These are phyloP conservation scores for Campodea augens DNA, from an alignment of 1,140 invertebrate genomes.

Conservation along the genomic window DNA sequence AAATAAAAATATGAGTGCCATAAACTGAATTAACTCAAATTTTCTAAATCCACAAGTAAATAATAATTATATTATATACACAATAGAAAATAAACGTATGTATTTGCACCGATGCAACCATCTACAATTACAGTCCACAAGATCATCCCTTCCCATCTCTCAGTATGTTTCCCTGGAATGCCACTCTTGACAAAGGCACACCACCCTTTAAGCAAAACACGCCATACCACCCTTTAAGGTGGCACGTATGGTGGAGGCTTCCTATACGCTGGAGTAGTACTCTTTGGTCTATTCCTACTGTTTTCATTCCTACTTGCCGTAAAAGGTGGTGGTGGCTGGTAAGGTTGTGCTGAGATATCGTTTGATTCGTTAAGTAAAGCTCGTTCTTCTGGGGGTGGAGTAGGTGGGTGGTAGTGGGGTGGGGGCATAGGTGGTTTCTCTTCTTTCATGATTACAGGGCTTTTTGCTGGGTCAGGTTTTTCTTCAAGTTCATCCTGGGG, in stretches of 20 bases:
- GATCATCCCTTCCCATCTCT: too few species aligned
- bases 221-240: too few species aligned
- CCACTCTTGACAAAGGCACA: too few species aligned
- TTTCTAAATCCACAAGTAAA: too few species aligned
- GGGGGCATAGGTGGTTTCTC: slow-evolving; percentile 74
- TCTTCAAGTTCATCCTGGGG: slow-evolving; percentile 74
- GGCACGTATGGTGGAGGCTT: slow-evolving; percentile 82
- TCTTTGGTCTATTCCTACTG: slow-evolving; percentile 38
- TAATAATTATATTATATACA: too few species aligned
- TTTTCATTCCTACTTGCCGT: slow-evolving; percentile 45
- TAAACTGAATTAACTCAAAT: too few species aligned
- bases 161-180: too few species aligned
- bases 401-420: slow-evolving; percentile 45
- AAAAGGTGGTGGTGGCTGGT: slow-evolving; percentile 60
- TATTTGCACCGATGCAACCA: too few species aligned
- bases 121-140: too few species aligned
- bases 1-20: too few species aligned
- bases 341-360: slow-evolving; percentile 28
- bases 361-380: slow-evolving; percentile 8
- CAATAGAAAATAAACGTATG: too few species aligned
- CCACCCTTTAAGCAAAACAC: too few species aligned
- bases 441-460: slow-evolving; percentile 77
- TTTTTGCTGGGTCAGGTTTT: slow-evolving; percentile 69
- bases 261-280: slow-evolving; percentile 65
- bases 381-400: slow-evolving; percentile 15